Evolutionary conservation across 2,797 vertebrate species (phyloP), one percentile per base, ranked within the genome.

Genomic region (Phyllotis vaccarum): DNA sequence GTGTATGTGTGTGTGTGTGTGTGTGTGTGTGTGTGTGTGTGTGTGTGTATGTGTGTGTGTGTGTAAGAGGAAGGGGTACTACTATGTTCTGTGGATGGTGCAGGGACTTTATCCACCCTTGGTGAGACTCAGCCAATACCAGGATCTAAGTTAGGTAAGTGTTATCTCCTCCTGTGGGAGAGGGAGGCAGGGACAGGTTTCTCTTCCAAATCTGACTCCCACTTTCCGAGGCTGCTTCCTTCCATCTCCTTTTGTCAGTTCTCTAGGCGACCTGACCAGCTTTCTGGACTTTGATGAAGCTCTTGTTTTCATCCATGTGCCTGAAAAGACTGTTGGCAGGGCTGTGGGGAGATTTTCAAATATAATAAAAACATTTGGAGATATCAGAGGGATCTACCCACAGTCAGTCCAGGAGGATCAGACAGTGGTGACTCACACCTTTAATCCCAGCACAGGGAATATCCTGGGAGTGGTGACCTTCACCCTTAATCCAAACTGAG

Each of bases 261-360:
- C 40, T 43, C 56, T 16, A 17, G 24, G 19, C 5, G 85, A 52
- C 85, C 52, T 27, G 19, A 46, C 5, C 37, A 68, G 79, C 37
- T 68, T 7, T 2, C 43, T 13, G 1, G 37, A 52, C 21, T 22
- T 62, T 27, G 19, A 54, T 72, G 40, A 68, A 13, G 40, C 10
- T 52, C 46, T 80, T 7, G 0, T 49, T 21, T 66, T 9, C 46
- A 24, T 16, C 4, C 88, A 22, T 0, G 0, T 5, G 24, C 46
- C 74, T 1, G 10, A 85, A 86, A 1, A n/a, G 14, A 24, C n/a
- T 68, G 58, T 22, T 40, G 60, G 27, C 58, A 43, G 22, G n/a
- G n/a, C n/a, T n/a, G n/a, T n/a, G n/a, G n/a, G n/a, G n/a, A n/a
- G n/a, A n/a, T n/a, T n/a, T n/a, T n/a, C n/a, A n/a, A n/a, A n/a